Evolutionary conservation across 2,113 vertebrate genomes (phyloP).

Genomic region (Embiotoca jacksoni): DNA sequence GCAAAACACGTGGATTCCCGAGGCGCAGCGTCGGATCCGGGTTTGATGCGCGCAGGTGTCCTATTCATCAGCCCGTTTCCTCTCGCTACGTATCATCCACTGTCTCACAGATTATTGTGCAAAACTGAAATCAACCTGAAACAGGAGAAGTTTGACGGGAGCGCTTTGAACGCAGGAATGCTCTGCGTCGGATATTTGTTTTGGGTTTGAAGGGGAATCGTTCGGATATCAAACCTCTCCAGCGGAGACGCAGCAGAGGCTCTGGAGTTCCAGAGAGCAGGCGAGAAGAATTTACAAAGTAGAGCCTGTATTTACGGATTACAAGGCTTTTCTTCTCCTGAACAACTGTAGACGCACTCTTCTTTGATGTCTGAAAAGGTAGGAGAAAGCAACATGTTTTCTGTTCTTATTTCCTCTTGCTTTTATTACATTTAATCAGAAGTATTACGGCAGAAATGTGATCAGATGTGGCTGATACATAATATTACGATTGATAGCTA

Average conservation of each 20-base stretch:
- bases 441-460: not conserved
- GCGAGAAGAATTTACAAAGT: constrained; percentile 40
- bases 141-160: constrained; percentile 22
- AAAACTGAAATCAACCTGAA: not conserved
- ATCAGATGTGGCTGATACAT: not conserved
- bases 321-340: constrained; percentile 47
- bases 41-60: constrained; percentile 46
- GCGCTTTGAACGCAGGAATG: constrained; percentile 34
- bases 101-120: not conserved
- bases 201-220: constrained; percentile 41
- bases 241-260: constrained; percentile 23
- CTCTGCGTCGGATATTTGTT: constrained; percentile 44
- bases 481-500: not conserved
- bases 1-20: constrained; percentile 50
- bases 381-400: constrained; percentile 28
- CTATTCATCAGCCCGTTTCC: not conserved
- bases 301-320: constrained; percentile 53
- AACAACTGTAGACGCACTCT: constrained; percentile 29
- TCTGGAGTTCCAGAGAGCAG: constrained; percentile 54
- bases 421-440: not conserved
- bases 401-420: not conserved
- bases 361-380: constrained; percentile 87
- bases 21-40: constrained; percentile 38
- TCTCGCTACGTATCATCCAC: not conserved
- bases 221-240: constrained; percentile 37